Percentiles rank a stretch among this genome's conserved stretches.
These are phyloP conservation scores for Trissolcus brochymenae DNA, from an alignment of 2,888 invertebrate genomes.

Conservation along the genomic window DNA sequence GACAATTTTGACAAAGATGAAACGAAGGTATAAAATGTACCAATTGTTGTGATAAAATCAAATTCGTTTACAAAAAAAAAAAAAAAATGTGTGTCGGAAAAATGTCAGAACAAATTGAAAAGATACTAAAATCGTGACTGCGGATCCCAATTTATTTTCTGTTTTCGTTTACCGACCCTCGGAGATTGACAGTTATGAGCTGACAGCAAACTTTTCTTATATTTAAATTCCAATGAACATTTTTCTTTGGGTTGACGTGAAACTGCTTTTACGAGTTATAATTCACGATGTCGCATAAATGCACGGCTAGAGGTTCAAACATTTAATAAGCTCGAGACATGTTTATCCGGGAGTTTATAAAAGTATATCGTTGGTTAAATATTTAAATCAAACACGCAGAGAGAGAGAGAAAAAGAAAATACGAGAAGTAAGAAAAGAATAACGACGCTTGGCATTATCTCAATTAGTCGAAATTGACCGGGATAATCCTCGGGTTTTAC, in stretches of 20 bases:
- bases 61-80: neutral
- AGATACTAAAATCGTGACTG: neutral
- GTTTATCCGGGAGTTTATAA: too few relatives aligned
- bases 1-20: neutral
- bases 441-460: slow-evolving; percentile 11
- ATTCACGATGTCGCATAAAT: slow-evolving; percentile 32
- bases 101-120: neutral
- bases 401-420: slow-evolving; percentile 1
- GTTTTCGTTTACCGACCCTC: slow-evolving; percentile 10
- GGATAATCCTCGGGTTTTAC: slow-evolving; percentile 5
- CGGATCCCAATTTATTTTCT: slow-evolving; percentile 2
- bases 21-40: neutral
- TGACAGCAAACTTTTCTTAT: slow-evolving; percentile 37
- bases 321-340: slow-evolving; percentile 23
- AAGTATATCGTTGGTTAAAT: slow-evolving; percentile 8
- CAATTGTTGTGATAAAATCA: neutral
- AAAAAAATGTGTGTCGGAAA: neutral
- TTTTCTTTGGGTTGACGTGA: slow-evolving; percentile 22
- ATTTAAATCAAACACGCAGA: slow-evolving; percentile 4
- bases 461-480: slow-evolving; percentile 9
- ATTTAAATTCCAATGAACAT: slow-evolving; percentile 36
- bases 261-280: slow-evolving; percentile 38
- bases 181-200: slow-evolving; percentile 34
- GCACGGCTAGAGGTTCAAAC: slow-evolving; percentile 20
- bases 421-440: neutral